These are phyloP conservation scores for Chalcosyrphus nemorum DNA, from an alignment of 2,888 invertebrate genomes.

Conservation along the genomic window DNA sequence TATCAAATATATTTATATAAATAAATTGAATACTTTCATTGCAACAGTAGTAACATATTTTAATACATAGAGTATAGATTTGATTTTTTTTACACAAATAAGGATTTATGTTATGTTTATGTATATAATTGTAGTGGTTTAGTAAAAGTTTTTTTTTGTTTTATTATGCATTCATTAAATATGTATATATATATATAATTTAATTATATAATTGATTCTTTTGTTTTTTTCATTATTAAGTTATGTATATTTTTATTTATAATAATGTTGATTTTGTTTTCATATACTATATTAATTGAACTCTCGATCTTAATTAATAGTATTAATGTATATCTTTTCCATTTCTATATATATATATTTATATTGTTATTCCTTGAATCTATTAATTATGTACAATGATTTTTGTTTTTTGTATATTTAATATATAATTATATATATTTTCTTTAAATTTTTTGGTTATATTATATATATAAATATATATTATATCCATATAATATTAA, in stretches of 20 bases:
- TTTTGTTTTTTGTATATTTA: conserved; percentile 45
- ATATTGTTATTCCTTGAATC: conserved; percentile 72
- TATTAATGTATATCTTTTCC: conserved; percentile 55
- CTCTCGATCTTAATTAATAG: conserved; percentile 69
- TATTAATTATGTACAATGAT: conserved; percentile 68
- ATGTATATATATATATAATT: conserved; percentile 64
- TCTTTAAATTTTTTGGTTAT: conserved; percentile 47
- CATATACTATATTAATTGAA: conserved; percentile 64
- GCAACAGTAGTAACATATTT: conserved; percentile 53
- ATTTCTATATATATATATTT: conserved; percentile 54
- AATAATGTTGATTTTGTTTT: conserved; percentile 58
- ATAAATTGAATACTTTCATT: conserved; percentile 49
- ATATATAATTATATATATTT: conserved; percentile 46
- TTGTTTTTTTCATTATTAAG: conserved; percentile 36
- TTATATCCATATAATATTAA: conserved; percentile 70
- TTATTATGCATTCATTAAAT: conserved; percentile 58
- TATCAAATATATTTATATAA: conserved; percentile 46
- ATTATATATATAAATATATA: conserved; percentile 65
- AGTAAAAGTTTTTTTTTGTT: conserved; percentile 38
- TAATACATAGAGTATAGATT: conserved; percentile 57
- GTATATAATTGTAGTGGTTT: conserved; percentile 67
- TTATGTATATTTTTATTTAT: conserved; percentile 61
- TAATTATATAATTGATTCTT: conserved; percentile 71
- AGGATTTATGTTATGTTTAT: conserved; percentile 55
- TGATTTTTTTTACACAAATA: conserved; percentile 24